Base-by-base conservation (phyloP, 53 echinoderm and acorn worm species). In the Holothuria leucospilota region DNA sequence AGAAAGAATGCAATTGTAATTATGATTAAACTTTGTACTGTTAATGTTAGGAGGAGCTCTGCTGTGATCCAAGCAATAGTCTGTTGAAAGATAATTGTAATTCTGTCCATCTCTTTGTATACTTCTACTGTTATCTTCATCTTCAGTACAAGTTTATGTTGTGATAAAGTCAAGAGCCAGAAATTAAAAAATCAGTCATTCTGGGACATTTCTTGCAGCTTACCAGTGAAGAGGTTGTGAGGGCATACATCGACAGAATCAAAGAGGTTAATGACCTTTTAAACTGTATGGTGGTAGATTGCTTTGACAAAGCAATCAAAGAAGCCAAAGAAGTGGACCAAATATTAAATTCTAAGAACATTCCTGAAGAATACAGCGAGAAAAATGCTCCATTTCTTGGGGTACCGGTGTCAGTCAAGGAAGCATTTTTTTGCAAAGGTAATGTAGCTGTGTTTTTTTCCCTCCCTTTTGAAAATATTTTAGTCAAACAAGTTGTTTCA, bases 371-470 rank as follows among this genome's bases (percentile, higher is more conserved):
- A 68, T 96, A 93, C 84, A 91, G 91, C 10, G 85, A 93, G 78
- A 90, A 87, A 62, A 96, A 95, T 68, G 84, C 94, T 30, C 97
- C 97, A 13, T 94, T 94, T 58, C 91, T 96, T 40, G 97, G 97
- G 29, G 94, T 96, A 0, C 97, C 97, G 2, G 29, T 93, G 24
- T 91, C 94, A 14, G 88, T 94, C 14, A 96, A 96, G 77, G 97
- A 96, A 62, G 94, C 97, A 11, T 96, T 96, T 73, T 67, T 56
- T 38, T 91, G 93, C 29, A 88, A 85, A 77, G 97, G 97, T 96
- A 85, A 91, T 18, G 4, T 6, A 67, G 28, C 20, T 67, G 13
- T 29, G 23, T 10, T 13, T 67, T 67, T 16, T 27, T 64, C 34
- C 49, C 49, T 6, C 4, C 18, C 3, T 56, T 56, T 56, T 56